phyloP scores from a whole-genome alignment of 2,797 vertebrate species.

The Fringilla coelebs region DNA sequence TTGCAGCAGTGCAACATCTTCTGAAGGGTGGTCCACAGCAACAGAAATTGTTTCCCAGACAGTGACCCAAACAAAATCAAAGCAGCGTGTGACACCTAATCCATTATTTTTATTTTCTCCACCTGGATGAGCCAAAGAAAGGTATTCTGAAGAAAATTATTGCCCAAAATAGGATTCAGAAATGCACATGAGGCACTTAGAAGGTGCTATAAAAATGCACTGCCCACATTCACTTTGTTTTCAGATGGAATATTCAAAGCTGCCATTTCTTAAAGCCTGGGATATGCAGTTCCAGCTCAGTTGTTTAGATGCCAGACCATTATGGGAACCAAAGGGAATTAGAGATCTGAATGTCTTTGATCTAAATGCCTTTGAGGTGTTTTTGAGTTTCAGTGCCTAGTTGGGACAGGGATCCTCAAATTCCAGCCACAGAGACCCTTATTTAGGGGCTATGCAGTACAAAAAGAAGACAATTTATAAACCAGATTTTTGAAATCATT shows the following conservation, averaged over 20 bases:
- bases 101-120: neutral
- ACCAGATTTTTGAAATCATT: neutral
- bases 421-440: neutral
- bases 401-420: neutral
- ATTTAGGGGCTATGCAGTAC: fast-evolving
- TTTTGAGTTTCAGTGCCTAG: neutral
- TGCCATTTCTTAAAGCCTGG: neutral
- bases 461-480: neutral
- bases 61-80: neutral
- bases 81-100: neutral
- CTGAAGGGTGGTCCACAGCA: neutral
- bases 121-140: neutral
- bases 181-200: neutral
- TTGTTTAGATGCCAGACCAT: neutral
- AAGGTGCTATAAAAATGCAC: neutral
- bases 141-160: neutral
- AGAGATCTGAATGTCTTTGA: neutral
- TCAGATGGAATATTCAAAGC: neutral
- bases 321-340: neutral
- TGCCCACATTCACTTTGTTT: neutral
- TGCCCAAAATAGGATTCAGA: neutral
- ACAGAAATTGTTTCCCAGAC: neutral
- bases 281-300: neutral
- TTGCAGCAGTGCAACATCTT: neutral
- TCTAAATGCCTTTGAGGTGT: neutral